These are phyloP conservation scores for Pachypeltis micranthus DNA, from an alignment of 1,140 invertebrate genomes.

Conservation along the genomic window DNA sequence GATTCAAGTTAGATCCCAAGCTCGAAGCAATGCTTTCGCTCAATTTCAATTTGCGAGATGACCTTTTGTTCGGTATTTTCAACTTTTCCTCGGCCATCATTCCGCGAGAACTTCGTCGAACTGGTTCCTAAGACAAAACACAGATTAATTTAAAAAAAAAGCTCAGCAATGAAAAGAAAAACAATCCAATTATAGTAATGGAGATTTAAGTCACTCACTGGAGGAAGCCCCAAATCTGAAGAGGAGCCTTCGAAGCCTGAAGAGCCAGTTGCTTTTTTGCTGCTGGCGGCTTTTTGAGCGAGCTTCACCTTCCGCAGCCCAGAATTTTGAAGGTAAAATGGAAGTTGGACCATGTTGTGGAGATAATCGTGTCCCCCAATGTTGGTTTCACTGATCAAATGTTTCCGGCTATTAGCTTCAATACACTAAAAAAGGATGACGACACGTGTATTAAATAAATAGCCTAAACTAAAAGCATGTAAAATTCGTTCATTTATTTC, in stretches of 20 bases:
- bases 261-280: slow-evolving; percentile 7
- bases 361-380: slow-evolving; percentile 89
- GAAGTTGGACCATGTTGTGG: slow-evolving; percentile 91
- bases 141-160: slow-evolving; percentile 33
- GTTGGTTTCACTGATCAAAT: slow-evolving; percentile 72
- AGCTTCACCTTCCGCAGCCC: slow-evolving; percentile 76
- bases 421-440: slow-evolving; percentile 74
- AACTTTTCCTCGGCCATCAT: slow-evolving; percentile 39
- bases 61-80: slow-evolving; percentile 37
- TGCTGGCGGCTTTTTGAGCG: slow-evolving; percentile 56
- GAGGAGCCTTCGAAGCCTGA: slow-evolving; percentile 1
- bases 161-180: background rate
- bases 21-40: slow-evolving; percentile 83
- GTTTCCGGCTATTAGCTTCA: slow-evolving; percentile 72
- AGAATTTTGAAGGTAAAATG: slow-evolving; percentile 95
- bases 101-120: slow-evolving; percentile 22
- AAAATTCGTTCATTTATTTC: background rate
- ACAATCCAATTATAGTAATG: background rate
- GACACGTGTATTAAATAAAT: slow-evolving; percentile 16
- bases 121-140: slow-evolving; percentile 37
- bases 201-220: slow-evolving; percentile 17
- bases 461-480: background rate
- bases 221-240: slow-evolving; percentile 18
- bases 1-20: slow-evolving; percentile 73
- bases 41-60: slow-evolving; percentile 55